Evolutionary conservation across 1,140 invertebrate species (phyloP).

Genomic region (Neodiprion lecontei): DNA sequence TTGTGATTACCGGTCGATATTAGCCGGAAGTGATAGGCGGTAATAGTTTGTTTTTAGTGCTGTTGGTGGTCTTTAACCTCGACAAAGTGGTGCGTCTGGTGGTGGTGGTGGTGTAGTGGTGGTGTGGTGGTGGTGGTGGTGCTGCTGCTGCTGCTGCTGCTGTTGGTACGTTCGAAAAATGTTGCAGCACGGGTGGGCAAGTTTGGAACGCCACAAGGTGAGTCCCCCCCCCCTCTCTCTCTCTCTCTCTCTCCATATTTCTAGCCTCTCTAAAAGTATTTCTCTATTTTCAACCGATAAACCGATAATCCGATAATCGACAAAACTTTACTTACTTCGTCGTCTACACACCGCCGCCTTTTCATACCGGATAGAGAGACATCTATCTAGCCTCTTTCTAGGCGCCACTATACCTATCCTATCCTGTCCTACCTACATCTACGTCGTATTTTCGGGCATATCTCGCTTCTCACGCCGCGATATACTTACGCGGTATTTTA

Average conservation of each 20-base stretch:
- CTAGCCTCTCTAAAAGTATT: background rate
- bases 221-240: background rate
- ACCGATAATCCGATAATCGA: too few species aligned
- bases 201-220: conserved; percentile 4
- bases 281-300: background rate
- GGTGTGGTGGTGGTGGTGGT: too few species aligned
- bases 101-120: too few species aligned
- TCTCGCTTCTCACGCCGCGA: background rate
- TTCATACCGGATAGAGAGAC: background rate
- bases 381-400: background rate
- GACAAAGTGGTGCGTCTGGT: too few species aligned
- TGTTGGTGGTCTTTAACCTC: too few species aligned
- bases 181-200: background rate
- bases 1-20: too few species aligned
- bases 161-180: background rate
- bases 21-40: too few species aligned
- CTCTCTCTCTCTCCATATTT: too few species aligned
- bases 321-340: too few species aligned
- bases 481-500: background rate
- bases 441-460: background rate
- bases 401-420: background rate
- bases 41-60: too few species aligned
- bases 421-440: background rate
- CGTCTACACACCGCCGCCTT: too few species aligned
- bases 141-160: too few species aligned